A percentile compares a stretch with the other conserved stretches of the same genome.
Evolutionary conservation across 2,888 invertebrate genomes (phyloP).

Genomic region (Thecophora atra): DNA sequence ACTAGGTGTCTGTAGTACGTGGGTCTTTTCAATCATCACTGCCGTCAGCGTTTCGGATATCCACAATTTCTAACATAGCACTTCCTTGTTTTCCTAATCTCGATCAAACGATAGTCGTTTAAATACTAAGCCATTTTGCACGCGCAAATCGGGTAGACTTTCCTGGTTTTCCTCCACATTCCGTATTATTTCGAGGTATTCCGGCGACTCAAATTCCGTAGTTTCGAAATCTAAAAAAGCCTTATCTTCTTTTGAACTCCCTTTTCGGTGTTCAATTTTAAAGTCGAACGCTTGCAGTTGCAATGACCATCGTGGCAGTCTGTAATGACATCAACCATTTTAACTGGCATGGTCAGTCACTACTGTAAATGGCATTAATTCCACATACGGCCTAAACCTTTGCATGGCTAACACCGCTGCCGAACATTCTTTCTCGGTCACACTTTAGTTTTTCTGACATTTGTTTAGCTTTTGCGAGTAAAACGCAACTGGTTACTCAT

Average conservation of each 20-base stretch:
- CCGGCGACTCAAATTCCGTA: neutral
- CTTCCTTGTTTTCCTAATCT: no score
- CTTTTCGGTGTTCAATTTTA: slow-evolving; percentile 17
- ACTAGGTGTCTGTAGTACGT: no score
- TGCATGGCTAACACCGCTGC: slow-evolving; percentile 40
- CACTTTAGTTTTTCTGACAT: slow-evolving; percentile 40
- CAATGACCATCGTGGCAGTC: slow-evolving; percentile 1
- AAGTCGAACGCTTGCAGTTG: slow-evolving; percentile 8
- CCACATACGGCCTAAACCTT: slow-evolving; percentile 41
- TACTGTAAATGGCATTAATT: slow-evolving; percentile 36
- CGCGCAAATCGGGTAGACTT: neutral
- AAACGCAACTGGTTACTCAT: slow-evolving; percentile 38
- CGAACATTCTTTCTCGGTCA: slow-evolving; percentile 41
- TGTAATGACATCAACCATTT: slow-evolving; percentile 7
- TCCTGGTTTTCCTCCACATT: neutral
- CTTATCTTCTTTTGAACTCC: neutral
- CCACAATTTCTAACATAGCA: no score
- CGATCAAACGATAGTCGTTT: neutral
- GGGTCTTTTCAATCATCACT: no score
- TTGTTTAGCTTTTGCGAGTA: slow-evolving; percentile 40
- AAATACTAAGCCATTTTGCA: neutral
- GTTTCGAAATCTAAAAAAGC: neutral
- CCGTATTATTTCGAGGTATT: neutral
- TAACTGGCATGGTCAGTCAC: slow-evolving; percentile 19
- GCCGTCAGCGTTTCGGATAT: no score